A percentile compares a stretch with the other conserved stretches of the same genome.
These are phyloP conservation scores for Leptodactylus fuscus DNA, from an alignment of 2,113 vertebrate genomes.

Conservation along the genomic window DNA sequence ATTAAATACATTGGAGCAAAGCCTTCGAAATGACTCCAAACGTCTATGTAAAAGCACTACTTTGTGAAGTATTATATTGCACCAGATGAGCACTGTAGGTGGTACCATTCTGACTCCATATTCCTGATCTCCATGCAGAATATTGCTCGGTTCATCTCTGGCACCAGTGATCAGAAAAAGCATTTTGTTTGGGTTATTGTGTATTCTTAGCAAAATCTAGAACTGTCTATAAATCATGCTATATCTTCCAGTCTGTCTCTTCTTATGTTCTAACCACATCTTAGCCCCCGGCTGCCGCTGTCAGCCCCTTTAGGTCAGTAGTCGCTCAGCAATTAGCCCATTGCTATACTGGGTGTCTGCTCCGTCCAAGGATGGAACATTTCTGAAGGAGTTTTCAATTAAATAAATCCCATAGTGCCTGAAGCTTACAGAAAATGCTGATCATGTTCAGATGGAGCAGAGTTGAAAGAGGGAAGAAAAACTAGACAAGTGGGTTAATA, in stretches of 20 bases:
- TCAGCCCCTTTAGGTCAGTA: neutral
- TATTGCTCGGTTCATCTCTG: too few relatives aligned
- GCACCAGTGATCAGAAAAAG: neutral
- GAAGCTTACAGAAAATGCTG: neutral
- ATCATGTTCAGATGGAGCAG: neutral
- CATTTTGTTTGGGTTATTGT: neutral
- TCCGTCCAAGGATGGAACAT: neutral
- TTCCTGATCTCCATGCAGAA: too few relatives aligned
- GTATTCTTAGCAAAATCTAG: neutral
- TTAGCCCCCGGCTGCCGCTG: neutral
- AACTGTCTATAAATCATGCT: neutral
- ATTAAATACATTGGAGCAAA: too few relatives aligned
- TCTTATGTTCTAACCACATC: neutral
- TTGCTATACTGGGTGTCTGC: neutral
- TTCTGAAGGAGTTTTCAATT: neutral
- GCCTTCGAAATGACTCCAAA: too few relatives aligned
- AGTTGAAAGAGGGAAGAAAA: neutral
- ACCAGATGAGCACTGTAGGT: too few relatives aligned
- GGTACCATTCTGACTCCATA: too few relatives aligned
- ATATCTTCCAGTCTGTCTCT: neutral
- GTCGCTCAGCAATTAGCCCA: neutral
- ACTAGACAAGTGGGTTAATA: neutral
- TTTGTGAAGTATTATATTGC: neutral
- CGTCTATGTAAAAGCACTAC: neutral
- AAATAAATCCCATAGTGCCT: neutral